phyloP scores from a whole-genome alignment of 1,140 invertebrate species.

The Zaprionus kolodkinae region DNA sequence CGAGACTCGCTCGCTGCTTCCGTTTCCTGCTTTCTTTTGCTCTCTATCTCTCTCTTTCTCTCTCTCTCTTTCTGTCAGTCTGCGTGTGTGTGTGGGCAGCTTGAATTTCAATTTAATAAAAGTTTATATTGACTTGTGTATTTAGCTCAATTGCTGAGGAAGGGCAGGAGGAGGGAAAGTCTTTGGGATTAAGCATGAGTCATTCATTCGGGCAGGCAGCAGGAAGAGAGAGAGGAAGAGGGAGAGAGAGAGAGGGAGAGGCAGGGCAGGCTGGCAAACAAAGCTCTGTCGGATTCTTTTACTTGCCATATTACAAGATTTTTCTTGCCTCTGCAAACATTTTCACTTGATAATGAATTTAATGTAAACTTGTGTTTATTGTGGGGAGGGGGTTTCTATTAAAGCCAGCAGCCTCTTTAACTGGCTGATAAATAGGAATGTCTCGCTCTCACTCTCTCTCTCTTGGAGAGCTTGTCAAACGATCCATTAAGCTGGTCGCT shows the following conservation, averaged over 20 bases:
- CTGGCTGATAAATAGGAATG: too few species aligned
- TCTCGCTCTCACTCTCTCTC: too few species aligned
- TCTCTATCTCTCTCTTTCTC: too few species aligned
- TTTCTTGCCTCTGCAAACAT: constrained; percentile 2
- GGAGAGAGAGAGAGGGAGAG: not conserved
- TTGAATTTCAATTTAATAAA: constrained; percentile 34
- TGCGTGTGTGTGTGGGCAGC: constrained; percentile 2
- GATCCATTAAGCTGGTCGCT: too few species aligned
- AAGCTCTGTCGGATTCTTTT: not conserved
- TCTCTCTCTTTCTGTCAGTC: not conserved
- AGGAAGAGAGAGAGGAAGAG: not conserved
- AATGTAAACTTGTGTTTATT: not conserved
- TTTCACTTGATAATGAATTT: not conserved
- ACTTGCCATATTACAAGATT: not conserved
- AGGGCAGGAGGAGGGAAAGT: not conserved
- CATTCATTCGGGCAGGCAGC: not conserved
- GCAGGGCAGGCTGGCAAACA: not conserved
- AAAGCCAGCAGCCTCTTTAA: too few species aligned
- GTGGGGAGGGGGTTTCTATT: too few species aligned
- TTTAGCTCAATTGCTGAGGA: not conserved
- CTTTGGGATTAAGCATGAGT: constrained; percentile 11
- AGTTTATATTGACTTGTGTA: constrained; percentile 26
- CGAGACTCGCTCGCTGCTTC: not conserved
- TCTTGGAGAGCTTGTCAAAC: too few species aligned
- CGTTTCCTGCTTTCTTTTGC: too few species aligned